Evolutionary conservation across 2,797 vertebrate genomes (phyloP).

Genomic region (Lithobates sylvaticus): DNA sequence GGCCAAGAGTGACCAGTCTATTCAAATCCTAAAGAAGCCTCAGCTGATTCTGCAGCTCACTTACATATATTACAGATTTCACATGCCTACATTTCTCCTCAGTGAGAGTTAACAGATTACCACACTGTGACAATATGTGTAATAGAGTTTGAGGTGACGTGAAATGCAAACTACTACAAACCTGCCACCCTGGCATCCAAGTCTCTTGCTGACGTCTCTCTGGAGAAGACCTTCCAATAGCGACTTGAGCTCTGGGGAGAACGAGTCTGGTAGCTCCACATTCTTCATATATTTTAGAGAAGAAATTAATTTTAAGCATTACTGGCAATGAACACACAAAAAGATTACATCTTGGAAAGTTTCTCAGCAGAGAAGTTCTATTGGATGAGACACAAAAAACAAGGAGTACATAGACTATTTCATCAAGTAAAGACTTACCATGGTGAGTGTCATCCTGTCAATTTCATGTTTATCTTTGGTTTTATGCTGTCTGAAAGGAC

Average conservation of each 20-base stretch:
- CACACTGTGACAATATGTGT: too few species aligned
- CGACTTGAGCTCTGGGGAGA: slow-evolving; percentile 90
- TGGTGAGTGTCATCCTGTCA: slow-evolving; percentile 96
- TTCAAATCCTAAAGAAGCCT: too few species aligned
- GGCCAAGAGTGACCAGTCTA: too few species aligned
- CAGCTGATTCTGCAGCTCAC: too few species aligned
- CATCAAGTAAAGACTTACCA: slow-evolving; percentile 81
- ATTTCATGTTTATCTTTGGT: slow-evolving; percentile 99
- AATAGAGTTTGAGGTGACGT: not conserved
- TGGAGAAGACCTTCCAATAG: slow-evolving; percentile 93
- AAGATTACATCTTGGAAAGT: not conserved
- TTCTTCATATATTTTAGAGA: slow-evolving; percentile 75
- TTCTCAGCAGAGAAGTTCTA: too few species aligned
- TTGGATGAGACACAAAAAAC: too few species aligned
- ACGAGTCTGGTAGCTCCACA: slow-evolving; percentile 93
- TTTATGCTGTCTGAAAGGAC: slow-evolving; percentile 98
- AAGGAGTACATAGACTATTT: not conserved
- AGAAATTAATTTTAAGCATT: not conserved
- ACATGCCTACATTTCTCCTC: too few species aligned
- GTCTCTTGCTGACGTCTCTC: slow-evolving; percentile 88
- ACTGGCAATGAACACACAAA: not conserved
- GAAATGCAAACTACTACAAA: slow-evolving; percentile 66
- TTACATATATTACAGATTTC: too few species aligned
- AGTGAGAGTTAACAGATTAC: too few species aligned
- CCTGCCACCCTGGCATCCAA: slow-evolving; percentile 91